Percentiles rank a stretch among this genome's conserved stretches.
Evolutionary conservation across 2,888 invertebrate species (phyloP).

Genomic region (Gari tellinella): DNA sequence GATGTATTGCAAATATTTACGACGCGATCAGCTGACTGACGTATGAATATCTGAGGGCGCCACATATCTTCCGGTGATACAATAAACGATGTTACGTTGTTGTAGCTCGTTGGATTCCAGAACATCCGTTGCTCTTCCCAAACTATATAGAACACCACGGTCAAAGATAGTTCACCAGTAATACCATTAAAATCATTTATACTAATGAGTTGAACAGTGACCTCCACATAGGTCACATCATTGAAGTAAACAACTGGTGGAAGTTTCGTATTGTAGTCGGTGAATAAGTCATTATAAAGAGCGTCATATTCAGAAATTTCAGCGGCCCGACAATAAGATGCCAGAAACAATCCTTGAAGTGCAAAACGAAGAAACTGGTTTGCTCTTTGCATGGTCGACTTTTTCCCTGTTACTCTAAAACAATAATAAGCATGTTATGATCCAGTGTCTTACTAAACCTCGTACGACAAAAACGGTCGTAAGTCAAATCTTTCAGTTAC

Average conservation of each 20-base stretch:
- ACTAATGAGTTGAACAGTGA: constrained; percentile 7
- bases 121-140: constrained; percentile 33
- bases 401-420: too few species aligned
- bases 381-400: too few species aligned
- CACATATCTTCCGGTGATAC: constrained; percentile 26
- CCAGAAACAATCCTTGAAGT: too few species aligned
- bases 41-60: constrained; percentile 25
- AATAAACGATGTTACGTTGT: constrained; percentile 7
- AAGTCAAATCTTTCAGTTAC: too few species aligned
- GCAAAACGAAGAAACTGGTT: too few species aligned
- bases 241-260: constrained; percentile 9
- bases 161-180: constrained; percentile 27
- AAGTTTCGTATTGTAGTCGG: constrained; percentile 15
- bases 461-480: too few species aligned
- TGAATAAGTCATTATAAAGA: constrained; percentile 18
- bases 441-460: too few species aligned
- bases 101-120: constrained; percentile 28
- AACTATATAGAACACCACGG: background rate
- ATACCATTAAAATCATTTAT: constrained; percentile 44
- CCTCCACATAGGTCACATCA: background rate
- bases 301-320: too few species aligned
- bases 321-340: too few species aligned
- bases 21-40: constrained; percentile 4
- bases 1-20: constrained; percentile 17
- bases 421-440: too few species aligned